Conservation (phyloP, 1,140 invertebrate genomes). For the Tetragonula clypearis region DNA sequence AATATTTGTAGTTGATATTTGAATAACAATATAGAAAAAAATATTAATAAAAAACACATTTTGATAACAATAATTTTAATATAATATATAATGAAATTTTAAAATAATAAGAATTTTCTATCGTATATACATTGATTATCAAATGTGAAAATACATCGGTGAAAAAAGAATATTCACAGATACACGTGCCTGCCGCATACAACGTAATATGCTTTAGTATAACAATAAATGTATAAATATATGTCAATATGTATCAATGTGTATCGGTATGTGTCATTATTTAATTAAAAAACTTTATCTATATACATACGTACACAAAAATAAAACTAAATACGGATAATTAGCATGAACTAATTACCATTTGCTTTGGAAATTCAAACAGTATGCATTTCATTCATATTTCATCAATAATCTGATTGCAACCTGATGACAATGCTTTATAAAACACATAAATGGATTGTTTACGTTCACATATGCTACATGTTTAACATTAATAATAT, state of each 20-base stretch:
- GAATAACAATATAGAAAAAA: background rate
- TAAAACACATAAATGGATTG: background rate
- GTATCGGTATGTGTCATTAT: background rate
- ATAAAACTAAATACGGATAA: background rate
- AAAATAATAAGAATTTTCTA: background rate
- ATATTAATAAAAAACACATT: background rate
- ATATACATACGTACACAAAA: background rate
- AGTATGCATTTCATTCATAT: background rate
- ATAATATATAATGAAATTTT: too few species aligned
- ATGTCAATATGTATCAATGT: background rate
- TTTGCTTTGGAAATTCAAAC: background rate
- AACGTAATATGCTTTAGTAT: background rate
- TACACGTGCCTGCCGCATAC: constrained; percentile 5
- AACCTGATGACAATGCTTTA: background rate
- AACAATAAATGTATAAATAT: background rate
- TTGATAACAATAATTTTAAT: background rate
- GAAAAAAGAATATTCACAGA: background rate
- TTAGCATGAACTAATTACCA: background rate
- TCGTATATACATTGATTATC: background rate
- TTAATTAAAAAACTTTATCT: background rate
- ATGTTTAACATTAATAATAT: background rate
- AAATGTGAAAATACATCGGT: background rate
- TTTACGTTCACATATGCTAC: background rate
- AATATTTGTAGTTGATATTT: background rate
- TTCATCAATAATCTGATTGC: background rate